phyloP scores from a whole-genome alignment of 2,888 invertebrate species.

The Scelioninae gen. 2 region DNA sequence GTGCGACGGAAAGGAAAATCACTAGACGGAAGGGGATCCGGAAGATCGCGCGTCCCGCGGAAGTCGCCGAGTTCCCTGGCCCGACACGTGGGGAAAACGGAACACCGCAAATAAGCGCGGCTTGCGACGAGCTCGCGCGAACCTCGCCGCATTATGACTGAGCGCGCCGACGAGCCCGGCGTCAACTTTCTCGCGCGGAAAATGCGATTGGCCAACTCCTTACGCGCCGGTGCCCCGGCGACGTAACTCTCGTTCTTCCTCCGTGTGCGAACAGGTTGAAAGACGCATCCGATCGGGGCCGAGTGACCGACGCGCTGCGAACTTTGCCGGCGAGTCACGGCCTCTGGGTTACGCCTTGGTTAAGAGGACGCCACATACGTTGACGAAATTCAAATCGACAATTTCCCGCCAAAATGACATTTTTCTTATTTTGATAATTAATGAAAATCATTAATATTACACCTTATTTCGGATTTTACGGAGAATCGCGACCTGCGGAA shows the following conservation, averaged over 20 bases:
- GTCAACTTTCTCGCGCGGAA: slow-evolving; percentile 58
- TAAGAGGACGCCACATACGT: too few relatives aligned
- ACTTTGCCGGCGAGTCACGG: too few relatives aligned
- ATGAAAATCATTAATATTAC: too few relatives aligned
- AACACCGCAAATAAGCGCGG: slow-evolving; percentile 2
- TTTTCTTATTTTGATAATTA: too few relatives aligned
- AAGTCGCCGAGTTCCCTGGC: not conserved
- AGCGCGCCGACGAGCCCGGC: slow-evolving; percentile 46
- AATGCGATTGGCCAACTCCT: slow-evolving; percentile 58
- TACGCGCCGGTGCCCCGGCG: slow-evolving; percentile 56
- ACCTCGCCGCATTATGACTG: slow-evolving; percentile 57
- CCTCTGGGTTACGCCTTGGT: too few relatives aligned
- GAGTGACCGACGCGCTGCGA: slow-evolving; percentile 39
- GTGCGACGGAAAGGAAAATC: too few relatives aligned
- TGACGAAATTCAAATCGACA: too few relatives aligned
- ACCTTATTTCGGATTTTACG: too few relatives aligned
- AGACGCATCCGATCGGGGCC: slow-evolving; percentile 40
- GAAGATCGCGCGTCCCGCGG: not conserved
- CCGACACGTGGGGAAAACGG: not conserved
- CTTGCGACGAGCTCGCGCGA: slow-evolving; percentile 35
- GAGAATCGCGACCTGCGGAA: too few relatives aligned
- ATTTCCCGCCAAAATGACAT: too few relatives aligned
- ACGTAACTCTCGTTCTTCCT: slow-evolving; percentile 47
- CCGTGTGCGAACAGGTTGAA: slow-evolving; percentile 56
- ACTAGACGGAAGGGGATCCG: too few relatives aligned